Evolutionary conservation across 23 tunicate species (phyloP), one percentile per base, ranked within the genome.

Genomic region (Trididemnum nubilum): DNA sequence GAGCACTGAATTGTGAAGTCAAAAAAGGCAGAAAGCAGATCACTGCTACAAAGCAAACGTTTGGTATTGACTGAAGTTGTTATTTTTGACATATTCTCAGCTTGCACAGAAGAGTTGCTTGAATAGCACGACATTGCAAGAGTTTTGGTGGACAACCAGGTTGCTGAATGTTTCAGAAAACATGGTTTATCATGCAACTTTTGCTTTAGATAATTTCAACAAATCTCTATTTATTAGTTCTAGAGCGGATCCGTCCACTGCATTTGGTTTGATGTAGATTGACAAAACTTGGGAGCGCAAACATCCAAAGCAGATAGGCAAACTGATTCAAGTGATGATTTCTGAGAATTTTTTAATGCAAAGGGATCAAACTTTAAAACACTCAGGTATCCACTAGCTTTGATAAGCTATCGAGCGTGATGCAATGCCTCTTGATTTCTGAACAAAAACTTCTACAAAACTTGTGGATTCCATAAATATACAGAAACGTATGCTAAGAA

Each of bases 141-240:
- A n/a, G 25, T 63, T 63, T n/a, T 63, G 22, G 28, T 4, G 5
- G 69, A 63, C 25, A 63, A 4, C 69, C 69, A 63, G 69, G 69
- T 63, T 5, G 69, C 5, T 21, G 69, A n/a, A 63, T 63, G 69
- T 24, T 63, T 63, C 27, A 63, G 5, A 24, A 63, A 63, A n/a
- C 69, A 63, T 63, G 69, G n/a, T 63, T 63, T 63, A 63, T n/a
- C 25, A 63, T 63, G 69, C 69, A 24, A 63, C 25, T 21, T 24
- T n/a, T 15, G 27, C 7, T 22, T 63, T 7, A 22, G 25, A 63
- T 21, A 24, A 22, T 24, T 63, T 63, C 69, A 63, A 15, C 69
- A 63, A 63, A 63, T 63, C 25, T 15, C 69, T 18, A 19, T 22
- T 63, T 24, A 63, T 4, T 26, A 63, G 5, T 15, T 15, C 69